Conservation (phyloP, 2,888 invertebrate genomes). For the Zhuqinia jingwanae region DNA sequence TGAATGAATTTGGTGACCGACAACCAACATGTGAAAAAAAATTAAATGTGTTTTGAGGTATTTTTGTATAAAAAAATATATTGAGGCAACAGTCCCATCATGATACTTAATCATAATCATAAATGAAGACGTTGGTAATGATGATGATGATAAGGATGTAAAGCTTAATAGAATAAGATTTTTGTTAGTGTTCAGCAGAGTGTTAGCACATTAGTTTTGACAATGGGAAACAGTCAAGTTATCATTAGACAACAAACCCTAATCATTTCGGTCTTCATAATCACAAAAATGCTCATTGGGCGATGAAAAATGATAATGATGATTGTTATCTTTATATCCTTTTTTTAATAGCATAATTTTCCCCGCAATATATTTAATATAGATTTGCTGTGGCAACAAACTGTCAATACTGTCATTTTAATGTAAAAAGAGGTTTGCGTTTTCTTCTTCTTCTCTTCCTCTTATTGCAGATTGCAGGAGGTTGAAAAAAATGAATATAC, state of each 20-base stretch:
- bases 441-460: no score
- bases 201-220: constrained; percentile 12
- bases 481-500: not conserved
- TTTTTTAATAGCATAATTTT: constrained; percentile 52
- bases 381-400: constrained; percentile 37
- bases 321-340: constrained; percentile 40
- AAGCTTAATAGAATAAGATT: no score
- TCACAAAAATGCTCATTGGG: constrained; percentile 35
- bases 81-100: not conserved
- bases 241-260: constrained; percentile 41
- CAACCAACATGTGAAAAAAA: not conserved
- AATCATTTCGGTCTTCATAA: constrained; percentile 59
- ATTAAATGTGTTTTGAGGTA: not conserved
- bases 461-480: no score
- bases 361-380: not conserved
- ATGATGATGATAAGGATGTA: not conserved
- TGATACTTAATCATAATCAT: not conserved
- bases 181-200: no score
- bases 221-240: constrained; percentile 24
- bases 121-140: not conserved
- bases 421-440: not conserved
- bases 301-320: not conserved
- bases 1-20: not conserved
- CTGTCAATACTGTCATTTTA: constrained; percentile 42
- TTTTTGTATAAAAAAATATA: constrained; percentile 19